phyloP scores from a whole-genome alignment of 2,888 invertebrate genomes.

The Conchocele bisecta region DNA sequence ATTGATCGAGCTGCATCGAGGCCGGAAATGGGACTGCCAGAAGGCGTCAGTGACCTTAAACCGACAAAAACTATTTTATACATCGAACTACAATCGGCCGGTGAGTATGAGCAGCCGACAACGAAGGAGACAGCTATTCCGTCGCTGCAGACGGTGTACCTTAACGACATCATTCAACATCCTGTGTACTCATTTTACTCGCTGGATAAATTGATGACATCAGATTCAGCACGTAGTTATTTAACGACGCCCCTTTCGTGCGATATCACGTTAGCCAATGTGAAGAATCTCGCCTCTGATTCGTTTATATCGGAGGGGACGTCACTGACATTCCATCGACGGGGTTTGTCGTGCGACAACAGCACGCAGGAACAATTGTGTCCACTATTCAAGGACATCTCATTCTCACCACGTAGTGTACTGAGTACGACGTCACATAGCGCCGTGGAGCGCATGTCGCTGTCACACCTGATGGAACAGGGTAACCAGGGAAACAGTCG shows the following conservation, averaged over 20 bases:
- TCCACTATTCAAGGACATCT: slow-evolving; percentile 14
- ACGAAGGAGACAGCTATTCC: slow-evolving; percentile 39
- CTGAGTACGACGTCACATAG: slow-evolving; percentile 1
- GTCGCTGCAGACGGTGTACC: slow-evolving; percentile 41
- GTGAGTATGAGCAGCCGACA: slow-evolving; percentile 9
- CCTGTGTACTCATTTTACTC: slow-evolving; percentile 44
- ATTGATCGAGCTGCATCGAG: slow-evolving; percentile 75
- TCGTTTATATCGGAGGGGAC: slow-evolving; percentile 29
- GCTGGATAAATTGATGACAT: neutral
- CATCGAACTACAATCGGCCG: slow-evolving; percentile 33
- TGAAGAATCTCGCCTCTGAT: slow-evolving; percentile 46
- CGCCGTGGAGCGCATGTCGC: slow-evolving; percentile 17
- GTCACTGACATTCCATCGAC: slow-evolving; percentile 46
- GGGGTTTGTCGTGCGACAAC: slow-evolving; percentile 26
- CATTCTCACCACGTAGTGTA: slow-evolving; percentile 27
- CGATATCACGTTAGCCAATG: slow-evolving; percentile 48
- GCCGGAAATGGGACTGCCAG: slow-evolving; percentile 80
- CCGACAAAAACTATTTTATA: slow-evolving; percentile 45
- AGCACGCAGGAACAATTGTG: slow-evolving; percentile 20
- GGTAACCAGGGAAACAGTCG: neutral
- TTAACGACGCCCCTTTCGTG: slow-evolving; percentile 34
- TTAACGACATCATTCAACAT: slow-evolving; percentile 54
- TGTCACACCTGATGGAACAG: slow-evolving; percentile 43
- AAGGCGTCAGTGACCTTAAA: slow-evolving; percentile 77
- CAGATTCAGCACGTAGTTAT: slow-evolving; percentile 13